Percentiles rank a stretch among this genome's conserved stretches.
Evolutionary conservation across 2,797 vertebrate genomes (phyloP).

Genomic region (Sitta carolinensis): DNA sequence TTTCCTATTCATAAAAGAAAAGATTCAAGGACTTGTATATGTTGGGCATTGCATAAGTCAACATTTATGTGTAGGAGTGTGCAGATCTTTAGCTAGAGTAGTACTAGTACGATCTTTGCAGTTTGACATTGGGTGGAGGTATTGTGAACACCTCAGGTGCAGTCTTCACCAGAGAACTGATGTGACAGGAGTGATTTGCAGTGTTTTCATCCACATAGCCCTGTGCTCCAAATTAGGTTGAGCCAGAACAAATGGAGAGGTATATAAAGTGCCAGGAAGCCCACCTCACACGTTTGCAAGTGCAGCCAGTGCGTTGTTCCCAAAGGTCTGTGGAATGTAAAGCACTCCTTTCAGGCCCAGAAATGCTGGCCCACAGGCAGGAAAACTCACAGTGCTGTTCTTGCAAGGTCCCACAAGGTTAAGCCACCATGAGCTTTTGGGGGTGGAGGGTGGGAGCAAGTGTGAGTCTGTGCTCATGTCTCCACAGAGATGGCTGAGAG

Average conservation of each 20-base stretch:
- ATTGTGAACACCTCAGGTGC: not conserved
- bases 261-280: not conserved
- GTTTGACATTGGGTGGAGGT: not conserved
- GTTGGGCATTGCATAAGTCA: not conserved
- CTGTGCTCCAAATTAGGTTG: not conserved
- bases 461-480: not conserved
- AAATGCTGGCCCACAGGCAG: not conserved
- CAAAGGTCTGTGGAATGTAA: accelerated
- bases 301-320: not conserved
- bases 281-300: accelerated
- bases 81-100: not conserved
- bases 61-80: not conserved
- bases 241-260: not conserved
- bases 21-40: not conserved
- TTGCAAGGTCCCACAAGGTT: not conserved
- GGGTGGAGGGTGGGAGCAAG: not conserved
- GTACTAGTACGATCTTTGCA: not conserved
- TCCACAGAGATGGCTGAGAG: not conserved
- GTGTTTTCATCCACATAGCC: not conserved
- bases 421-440: not conserved
- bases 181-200: not conserved
- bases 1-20: not conserved
- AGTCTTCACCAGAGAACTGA: not conserved
- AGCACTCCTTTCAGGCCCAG: not conserved
- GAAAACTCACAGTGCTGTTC: not conserved